phyloP scores from a whole-genome alignment of 2,888 invertebrate species.

The Petrolisthes cinctipes region DNA sequence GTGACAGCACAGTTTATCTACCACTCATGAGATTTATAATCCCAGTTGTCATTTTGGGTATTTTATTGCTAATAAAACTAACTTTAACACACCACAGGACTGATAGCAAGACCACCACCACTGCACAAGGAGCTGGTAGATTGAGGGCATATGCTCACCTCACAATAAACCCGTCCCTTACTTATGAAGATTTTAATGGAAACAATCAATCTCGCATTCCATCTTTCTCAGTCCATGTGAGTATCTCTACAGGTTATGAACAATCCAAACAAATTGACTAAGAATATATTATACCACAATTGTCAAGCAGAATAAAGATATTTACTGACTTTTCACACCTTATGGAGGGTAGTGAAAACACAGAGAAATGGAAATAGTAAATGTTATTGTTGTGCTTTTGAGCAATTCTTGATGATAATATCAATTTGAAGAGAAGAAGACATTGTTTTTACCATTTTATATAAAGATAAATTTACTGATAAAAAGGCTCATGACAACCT shows the following conservation, averaged over 20 bases:
- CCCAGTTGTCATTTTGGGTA: too few relatives aligned
- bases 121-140: neutral
- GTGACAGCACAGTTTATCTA: too few relatives aligned
- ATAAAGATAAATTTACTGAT: neutral
- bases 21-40: too few relatives aligned
- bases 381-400: too few relatives aligned
- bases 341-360: too few relatives aligned
- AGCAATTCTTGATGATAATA: too few relatives aligned
- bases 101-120: neutral
- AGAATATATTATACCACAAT: too few relatives aligned
- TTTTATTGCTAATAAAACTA: neutral
- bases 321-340: too few relatives aligned
- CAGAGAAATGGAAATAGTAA: too few relatives aligned
- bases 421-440: neutral
- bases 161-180: constrained; percentile 42
- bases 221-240: constrained; percentile 58
- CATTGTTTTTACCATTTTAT: too few relatives aligned
- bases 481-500: neutral
- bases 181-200: constrained; percentile 58
- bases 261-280: too few relatives aligned
- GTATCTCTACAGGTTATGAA: constrained; percentile 3
- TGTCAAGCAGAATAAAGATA: too few relatives aligned
- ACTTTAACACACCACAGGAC: neutral
- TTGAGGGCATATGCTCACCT: constrained; percentile 35
- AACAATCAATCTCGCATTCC: constrained; percentile 60